Conservation (phyloP, 64 coral and sea anemone genomes). For the Stichodactyla mertensii region DNA sequence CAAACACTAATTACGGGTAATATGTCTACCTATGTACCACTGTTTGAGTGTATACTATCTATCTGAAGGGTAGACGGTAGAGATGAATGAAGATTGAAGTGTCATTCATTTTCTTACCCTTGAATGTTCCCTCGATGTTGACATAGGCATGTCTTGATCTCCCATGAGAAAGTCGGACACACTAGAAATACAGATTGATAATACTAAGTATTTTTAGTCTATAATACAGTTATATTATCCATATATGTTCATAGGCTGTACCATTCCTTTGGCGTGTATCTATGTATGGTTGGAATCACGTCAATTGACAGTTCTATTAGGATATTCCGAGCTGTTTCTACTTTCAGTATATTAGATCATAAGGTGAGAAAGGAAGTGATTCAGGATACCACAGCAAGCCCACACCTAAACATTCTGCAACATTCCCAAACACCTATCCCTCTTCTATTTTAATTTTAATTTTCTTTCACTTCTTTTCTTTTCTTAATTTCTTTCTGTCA, state of each 20-base stretch:
- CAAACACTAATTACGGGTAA: background rate
- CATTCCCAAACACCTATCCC: no score
- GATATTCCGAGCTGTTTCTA: background rate
- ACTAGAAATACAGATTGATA: constrained; percentile 20
- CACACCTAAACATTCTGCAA: background rate
- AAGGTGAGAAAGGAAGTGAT: background rate
- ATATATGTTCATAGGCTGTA: background rate
- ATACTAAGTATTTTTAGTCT: background rate
- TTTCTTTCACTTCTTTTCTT: background rate
- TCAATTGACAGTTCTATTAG: background rate
- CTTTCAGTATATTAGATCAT: background rate
- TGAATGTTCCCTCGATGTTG: constrained; percentile 47
- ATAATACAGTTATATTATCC: background rate
- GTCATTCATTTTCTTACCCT: constrained; percentile 28
- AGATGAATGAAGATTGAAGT: no score
- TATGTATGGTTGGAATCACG: background rate
- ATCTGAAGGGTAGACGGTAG: no score
- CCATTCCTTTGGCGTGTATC: background rate
- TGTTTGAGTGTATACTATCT: no score
- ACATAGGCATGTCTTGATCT: constrained; percentile 68
- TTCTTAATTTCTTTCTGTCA: background rate
- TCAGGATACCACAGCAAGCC: background rate
- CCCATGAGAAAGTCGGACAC: constrained; percentile 97
- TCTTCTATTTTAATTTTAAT: background rate
- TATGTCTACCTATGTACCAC: no score